A percentile compares a stretch with the other conserved stretches of the same genome.
These are phyloP conservation scores for Notothenia rossii DNA, from an alignment of 2,113 vertebrate genomes.

Conservation along the genomic window DNA sequence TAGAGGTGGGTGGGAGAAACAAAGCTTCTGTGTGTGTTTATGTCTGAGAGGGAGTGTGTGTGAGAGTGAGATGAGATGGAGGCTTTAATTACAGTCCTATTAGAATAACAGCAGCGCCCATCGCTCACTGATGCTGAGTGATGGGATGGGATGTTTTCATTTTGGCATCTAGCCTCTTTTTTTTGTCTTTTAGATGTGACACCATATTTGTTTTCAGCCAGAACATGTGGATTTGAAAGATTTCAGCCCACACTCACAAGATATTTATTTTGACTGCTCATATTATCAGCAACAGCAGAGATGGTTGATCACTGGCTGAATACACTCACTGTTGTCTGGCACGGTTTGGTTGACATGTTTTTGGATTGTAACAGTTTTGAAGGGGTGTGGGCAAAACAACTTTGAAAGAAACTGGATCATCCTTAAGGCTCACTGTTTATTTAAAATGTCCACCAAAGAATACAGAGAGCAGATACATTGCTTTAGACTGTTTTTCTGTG, in stretches of 20 bases:
- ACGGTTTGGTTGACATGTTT: conserved; percentile 3
- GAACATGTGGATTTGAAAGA: conserved; percentile 64
- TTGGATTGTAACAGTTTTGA: conserved; percentile 28
- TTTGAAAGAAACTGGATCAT: not conserved
- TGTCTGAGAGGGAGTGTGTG: conserved; percentile 29
- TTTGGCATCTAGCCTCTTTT: conserved; percentile 50
- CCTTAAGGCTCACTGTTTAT: not conserved
- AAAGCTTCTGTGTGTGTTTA: conserved; percentile 64
- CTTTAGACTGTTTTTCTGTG: not conserved
- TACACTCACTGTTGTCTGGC: conserved; percentile 37
- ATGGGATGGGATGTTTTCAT: conserved; percentile 73
- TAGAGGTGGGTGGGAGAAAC: conserved; percentile 72
- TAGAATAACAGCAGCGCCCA: conserved; percentile 71
- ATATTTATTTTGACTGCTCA: conserved; percentile 54
- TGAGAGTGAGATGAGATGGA: conserved; percentile 72
- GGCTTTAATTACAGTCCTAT: conserved; percentile 79
- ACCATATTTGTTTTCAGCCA: conserved; percentile 60
- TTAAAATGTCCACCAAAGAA: not conserved
- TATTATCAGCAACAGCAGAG: conserved; percentile 52
- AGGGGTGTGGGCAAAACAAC: conserved; percentile 4
- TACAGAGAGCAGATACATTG: not conserved
- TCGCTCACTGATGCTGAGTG: conserved; percentile 63
- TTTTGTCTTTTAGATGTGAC: conserved; percentile 64
- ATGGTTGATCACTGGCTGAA: conserved; percentile 38
- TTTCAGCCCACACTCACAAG: conserved; percentile 54